phyloP scores from a whole-genome alignment of 2,113 vertebrate species.

The Solea solea region DNA sequence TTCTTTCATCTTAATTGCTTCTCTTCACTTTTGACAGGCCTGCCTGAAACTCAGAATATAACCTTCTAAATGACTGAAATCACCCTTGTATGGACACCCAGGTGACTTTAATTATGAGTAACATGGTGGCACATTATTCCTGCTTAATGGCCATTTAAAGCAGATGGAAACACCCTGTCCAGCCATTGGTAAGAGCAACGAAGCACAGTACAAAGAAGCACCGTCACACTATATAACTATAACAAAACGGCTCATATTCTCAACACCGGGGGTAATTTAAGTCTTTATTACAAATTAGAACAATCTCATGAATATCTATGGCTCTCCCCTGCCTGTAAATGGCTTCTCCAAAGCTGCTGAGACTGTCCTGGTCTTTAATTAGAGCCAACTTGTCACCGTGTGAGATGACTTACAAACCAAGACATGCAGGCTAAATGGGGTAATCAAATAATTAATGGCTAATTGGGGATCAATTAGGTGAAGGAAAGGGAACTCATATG shows the following conservation, averaged over 20 bases:
- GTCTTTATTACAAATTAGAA: slow-evolving; percentile 77
- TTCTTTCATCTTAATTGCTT: not conserved
- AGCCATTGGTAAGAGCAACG: slow-evolving; percentile 22
- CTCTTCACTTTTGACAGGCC: slow-evolving; percentile 13
- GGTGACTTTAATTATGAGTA: slow-evolving; percentile 59
- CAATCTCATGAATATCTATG: slow-evolving; percentile 78
- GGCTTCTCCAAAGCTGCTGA: slow-evolving; percentile 51
- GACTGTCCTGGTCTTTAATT: slow-evolving; percentile 65
- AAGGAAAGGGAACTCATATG: slow-evolving; percentile 51
- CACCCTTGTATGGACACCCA: slow-evolving; percentile 36
- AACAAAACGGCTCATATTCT: slow-evolving; percentile 34
- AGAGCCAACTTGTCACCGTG: slow-evolving; percentile 64
- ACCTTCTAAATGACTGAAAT: slow-evolving; percentile 46
- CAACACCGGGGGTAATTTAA: slow-evolving; percentile 54
- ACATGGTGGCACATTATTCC: slow-evolving; percentile 44
- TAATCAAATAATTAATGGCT: slow-evolving; percentile 75
- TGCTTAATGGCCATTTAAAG: slow-evolving; percentile 48
- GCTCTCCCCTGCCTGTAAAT: slow-evolving; percentile 62
- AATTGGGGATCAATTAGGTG: slow-evolving; percentile 76
- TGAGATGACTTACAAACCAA: slow-evolving; percentile 56
- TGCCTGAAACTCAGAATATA: slow-evolving; percentile 16
- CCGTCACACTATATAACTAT: slow-evolving; percentile 12
- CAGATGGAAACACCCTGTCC: slow-evolving; percentile 49
- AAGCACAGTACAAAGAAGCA: not conserved
- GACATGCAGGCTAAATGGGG: slow-evolving; percentile 61